Conservation (phyloP, 2,888 invertebrate genomes). For the Fissipunctia ypsillon region DNA sequence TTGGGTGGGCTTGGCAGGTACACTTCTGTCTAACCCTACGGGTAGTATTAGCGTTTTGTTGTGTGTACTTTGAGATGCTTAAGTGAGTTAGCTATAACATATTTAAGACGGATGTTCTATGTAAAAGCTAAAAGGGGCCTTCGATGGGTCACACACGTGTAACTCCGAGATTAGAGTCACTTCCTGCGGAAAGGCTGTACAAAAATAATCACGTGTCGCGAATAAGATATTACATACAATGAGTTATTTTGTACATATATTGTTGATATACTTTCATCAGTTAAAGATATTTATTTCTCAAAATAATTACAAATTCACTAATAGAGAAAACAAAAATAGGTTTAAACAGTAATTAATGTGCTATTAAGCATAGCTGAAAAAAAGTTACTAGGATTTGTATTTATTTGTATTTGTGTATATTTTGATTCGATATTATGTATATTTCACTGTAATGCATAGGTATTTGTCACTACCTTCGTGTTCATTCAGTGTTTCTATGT, state of each 20-base stretch:
- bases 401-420: background rate
- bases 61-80: too few relatives aligned
- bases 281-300: background rate
- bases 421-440: background rate
- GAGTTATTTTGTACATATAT: too few relatives aligned
- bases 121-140: too few relatives aligned
- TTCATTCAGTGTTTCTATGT: background rate
- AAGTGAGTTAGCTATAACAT: background rate
- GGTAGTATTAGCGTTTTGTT: too few relatives aligned
- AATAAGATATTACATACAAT: background rate
- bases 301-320: background rate
- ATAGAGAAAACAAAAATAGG: background rate
- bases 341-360: background rate
- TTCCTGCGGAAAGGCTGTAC: too few relatives aligned
- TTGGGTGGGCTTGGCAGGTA: too few relatives aligned
- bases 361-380: too few relatives aligned
- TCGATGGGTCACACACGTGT: too few relatives aligned
- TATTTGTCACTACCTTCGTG: background rate
- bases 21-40: too few relatives aligned
- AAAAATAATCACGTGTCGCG: background rate
- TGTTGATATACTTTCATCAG: background rate
- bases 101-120: too few relatives aligned
- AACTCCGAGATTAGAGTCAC: background rate
- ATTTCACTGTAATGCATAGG: background rate
- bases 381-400: background rate